Conservation (phyloP, 2,888 invertebrate species). For the Elysia crispata region DNA sequence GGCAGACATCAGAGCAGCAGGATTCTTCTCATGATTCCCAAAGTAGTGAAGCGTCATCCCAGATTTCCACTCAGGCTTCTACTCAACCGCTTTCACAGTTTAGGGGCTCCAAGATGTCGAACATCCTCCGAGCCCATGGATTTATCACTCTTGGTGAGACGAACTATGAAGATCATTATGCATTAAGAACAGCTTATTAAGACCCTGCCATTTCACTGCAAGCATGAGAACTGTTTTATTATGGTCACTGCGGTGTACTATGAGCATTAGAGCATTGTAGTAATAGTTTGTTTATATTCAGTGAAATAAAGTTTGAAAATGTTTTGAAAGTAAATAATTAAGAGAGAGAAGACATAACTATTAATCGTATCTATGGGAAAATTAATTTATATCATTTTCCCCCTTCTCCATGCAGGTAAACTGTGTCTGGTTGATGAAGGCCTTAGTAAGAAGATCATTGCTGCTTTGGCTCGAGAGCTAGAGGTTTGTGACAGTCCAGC, state of each 20-base stretch:
- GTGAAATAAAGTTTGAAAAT: too few relatives aligned
- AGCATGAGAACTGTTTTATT: too few relatives aligned
- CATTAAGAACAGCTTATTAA: too few relatives aligned
- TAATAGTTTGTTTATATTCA: too few relatives aligned
- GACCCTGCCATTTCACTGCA: too few relatives aligned
- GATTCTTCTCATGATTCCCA: constrained; percentile 2
- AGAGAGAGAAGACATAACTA: too few relatives aligned
- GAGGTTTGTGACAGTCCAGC: constrained; percentile 79
- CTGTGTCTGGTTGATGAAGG: constrained; percentile 83
- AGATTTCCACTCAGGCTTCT: background rate
- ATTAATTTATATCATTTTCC: too few relatives aligned
- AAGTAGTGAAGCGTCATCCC: background rate
- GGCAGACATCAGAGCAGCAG: background rate
- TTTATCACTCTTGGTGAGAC: constrained; percentile 76
- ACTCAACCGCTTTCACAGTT: constrained; percentile 71
- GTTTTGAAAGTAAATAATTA: too few relatives aligned
- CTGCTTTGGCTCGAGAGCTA: constrained; percentile 82
- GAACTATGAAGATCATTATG: background rate
- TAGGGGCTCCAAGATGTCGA: constrained; percentile 71
- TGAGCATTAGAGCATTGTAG: too few relatives aligned
- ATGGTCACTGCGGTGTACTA: too few relatives aligned
- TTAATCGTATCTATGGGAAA: too few relatives aligned
- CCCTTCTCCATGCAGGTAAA: constrained; percentile 78
- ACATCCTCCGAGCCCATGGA: constrained; percentile 75
- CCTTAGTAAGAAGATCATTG: constrained; percentile 82